Conservation (phyloP, 2,113 vertebrate species). For the Bubalus kerabau region DNA sequence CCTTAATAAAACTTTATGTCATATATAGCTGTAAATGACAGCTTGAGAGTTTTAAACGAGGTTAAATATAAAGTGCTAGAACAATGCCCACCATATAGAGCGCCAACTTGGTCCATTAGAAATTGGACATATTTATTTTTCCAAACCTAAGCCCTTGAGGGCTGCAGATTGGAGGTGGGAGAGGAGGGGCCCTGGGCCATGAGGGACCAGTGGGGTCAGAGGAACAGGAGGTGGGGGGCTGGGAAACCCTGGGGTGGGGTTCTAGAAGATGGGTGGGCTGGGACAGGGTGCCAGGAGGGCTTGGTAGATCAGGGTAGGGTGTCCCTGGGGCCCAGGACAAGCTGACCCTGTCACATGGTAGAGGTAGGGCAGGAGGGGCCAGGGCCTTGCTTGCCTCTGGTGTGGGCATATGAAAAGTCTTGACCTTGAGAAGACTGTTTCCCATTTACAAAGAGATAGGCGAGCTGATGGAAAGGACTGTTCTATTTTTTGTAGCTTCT, state of each 20-base stretch:
- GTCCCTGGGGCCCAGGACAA: neutral
- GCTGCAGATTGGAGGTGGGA: neutral
- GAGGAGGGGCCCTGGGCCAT: neutral
- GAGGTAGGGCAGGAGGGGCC: no score
- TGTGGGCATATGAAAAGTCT: neutral
- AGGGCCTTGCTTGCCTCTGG: neutral
- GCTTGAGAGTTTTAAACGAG: neutral
- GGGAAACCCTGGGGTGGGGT: neutral
- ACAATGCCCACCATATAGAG: neutral
- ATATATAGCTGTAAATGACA: neutral
- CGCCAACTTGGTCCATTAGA: neutral
- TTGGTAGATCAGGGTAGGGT: no score
- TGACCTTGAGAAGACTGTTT: neutral
- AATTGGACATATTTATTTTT: neutral
- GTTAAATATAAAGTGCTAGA: neutral
- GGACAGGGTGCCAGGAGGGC: fast-evolving
- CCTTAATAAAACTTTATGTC: neutral
- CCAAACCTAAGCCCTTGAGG: neutral
- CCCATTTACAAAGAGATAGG: neutral
- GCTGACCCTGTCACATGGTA: fast-evolving
- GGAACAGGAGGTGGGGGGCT: neutral
- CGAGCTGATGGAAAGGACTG: neutral
- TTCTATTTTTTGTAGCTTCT: neutral
- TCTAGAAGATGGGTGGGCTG: no score
- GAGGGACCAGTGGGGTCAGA: no score